Conservation (phyloP, 2,888 invertebrate species). For the Amiota minor region DNA sequence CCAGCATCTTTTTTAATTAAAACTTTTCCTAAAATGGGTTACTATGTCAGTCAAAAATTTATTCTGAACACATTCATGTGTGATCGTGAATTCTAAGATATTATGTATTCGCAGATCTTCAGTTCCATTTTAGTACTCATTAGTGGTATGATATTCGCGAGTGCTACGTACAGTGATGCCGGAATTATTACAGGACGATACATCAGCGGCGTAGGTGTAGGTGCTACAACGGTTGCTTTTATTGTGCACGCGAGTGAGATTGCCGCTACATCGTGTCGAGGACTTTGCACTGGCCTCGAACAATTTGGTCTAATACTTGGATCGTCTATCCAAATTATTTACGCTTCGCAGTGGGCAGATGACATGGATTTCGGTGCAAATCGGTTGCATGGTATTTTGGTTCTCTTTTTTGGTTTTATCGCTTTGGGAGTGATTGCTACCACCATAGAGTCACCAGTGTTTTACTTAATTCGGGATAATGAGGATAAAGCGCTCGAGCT, state of each 20-base stretch:
- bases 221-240: constrained; percentile 57
- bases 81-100: no score
- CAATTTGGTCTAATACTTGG: constrained; percentile 57
- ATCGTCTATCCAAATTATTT: constrained; percentile 58
- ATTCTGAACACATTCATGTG: no score
- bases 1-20: constrained; percentile 39
- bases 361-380: constrained; percentile 37
- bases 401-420: constrained; percentile 34
- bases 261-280: constrained; percentile 47
- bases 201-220: constrained; percentile 62
- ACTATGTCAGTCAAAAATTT: background rate
- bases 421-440: constrained; percentile 49
- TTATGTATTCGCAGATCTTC: constrained; percentile 27
- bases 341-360: constrained; percentile 42
- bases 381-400: constrained; percentile 57
- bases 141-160: constrained; percentile 58
- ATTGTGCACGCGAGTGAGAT: constrained; percentile 64
- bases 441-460: constrained; percentile 61
- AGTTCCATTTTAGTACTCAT: constrained; percentile 53
- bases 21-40: constrained; percentile 12
- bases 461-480: constrained; percentile 52
- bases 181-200: constrained; percentile 61
- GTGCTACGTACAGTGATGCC: constrained; percentile 48
- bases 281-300: constrained; percentile 49
- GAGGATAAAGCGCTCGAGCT: constrained; percentile 54